These are phyloP conservation scores for Elgonia sp. DNA, from an alignment of 2,888 invertebrate genomes.

Conservation along the genomic window DNA sequence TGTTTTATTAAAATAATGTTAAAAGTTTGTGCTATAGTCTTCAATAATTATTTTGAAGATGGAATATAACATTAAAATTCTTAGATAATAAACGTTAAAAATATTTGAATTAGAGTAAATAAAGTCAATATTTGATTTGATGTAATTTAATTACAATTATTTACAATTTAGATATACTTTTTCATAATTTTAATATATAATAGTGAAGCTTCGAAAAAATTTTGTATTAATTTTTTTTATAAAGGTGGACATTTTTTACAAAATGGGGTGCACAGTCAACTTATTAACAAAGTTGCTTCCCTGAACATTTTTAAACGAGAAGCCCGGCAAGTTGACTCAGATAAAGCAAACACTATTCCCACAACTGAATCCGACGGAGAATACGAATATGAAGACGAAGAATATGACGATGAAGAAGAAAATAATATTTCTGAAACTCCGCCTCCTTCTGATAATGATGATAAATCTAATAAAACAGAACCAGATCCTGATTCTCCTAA, in stretches of 20 bases:
- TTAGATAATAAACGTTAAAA: too few relatives aligned
- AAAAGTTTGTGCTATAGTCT: too few relatives aligned
- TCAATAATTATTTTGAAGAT: too few relatives aligned
- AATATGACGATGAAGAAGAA: constrained; percentile 60
- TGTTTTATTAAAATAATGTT: too few relatives aligned
- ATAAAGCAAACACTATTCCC: constrained; percentile 66
- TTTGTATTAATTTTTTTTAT: constrained; percentile 47
- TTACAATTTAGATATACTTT: too few relatives aligned
- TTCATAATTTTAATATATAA: not conserved
- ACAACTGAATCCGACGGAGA: constrained; percentile 64
- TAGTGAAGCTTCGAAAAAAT: not conserved
- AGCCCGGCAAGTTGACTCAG: constrained; percentile 54
- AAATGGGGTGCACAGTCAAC: constrained; percentile 35
- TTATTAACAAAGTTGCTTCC: constrained; percentile 36
- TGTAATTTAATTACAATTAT: too few relatives aligned
- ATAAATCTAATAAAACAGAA: constrained; percentile 15
- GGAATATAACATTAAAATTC: too few relatives aligned
- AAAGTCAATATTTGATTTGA: too few relatives aligned
- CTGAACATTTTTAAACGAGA: constrained; percentile 64
- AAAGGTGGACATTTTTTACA: constrained; percentile 65
- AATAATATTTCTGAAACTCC: constrained; percentile 25
- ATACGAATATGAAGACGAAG: constrained; percentile 54
- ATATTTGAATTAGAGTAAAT: too few relatives aligned
- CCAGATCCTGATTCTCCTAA: constrained; percentile 25
- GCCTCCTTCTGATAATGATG: constrained; percentile 29